phyloP scores from a whole-genome alignment of 2,888 invertebrate genomes.

The Himalopsyche anomala region DNA sequence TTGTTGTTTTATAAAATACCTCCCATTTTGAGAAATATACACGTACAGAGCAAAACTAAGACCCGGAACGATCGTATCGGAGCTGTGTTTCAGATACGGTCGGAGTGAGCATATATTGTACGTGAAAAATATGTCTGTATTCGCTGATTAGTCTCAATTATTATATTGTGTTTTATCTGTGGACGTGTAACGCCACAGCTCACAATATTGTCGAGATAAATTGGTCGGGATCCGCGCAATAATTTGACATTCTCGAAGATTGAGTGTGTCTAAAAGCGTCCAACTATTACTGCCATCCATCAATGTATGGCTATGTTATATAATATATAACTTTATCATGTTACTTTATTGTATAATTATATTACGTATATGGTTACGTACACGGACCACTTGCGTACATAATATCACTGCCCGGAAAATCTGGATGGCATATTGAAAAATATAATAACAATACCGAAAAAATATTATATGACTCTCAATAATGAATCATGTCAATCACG shows the following conservation, averaged over 20 bases:
- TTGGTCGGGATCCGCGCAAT: conserved; percentile 46
- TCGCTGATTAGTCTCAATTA: not conserved
- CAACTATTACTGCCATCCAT: conserved; percentile 56
- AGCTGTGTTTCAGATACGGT: no score
- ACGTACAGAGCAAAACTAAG: no score
- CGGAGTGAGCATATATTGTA: no score
- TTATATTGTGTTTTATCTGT: not conserved
- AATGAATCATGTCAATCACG: not conserved
- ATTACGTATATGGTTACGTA: not conserved
- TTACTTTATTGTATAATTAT: no score
- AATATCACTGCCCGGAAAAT: not conserved
- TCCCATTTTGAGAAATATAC: no score
- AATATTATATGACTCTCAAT: not conserved
- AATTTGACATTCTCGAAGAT: conserved; percentile 57
- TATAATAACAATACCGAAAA: not conserved
- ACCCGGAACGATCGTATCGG: no score
- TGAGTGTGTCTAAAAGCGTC: conserved; percentile 47
- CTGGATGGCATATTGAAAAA: not conserved
- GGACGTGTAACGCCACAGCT: not conserved
- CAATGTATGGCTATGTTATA: conserved; percentile 21
- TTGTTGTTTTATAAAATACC: no score
- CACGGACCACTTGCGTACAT: not conserved
- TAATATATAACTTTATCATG: no score
- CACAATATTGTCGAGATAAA: conserved; percentile 49
- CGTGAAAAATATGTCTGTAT: not conserved